phyloP scores from a whole-genome alignment of 2,888 invertebrate genomes.

The Eudasyphora cyanicolor region DNA sequence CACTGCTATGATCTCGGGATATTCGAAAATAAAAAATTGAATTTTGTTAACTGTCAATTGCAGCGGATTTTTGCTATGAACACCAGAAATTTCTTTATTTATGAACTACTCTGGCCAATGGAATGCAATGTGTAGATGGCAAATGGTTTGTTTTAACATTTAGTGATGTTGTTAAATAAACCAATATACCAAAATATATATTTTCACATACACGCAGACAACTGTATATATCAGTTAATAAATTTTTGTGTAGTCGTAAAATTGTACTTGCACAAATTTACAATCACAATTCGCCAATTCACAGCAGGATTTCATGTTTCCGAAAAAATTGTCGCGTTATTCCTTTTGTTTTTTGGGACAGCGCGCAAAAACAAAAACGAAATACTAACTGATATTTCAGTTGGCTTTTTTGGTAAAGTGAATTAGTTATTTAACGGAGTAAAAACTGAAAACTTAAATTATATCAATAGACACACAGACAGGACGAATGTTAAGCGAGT shows the following conservation, averaged over 20 bases:
- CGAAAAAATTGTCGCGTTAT: background rate
- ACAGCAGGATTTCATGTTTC: constrained; percentile 31
- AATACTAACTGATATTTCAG: too few relatives aligned
- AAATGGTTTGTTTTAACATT: constrained; percentile 26
- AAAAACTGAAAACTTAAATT: constrained; percentile 1
- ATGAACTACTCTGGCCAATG: background rate
- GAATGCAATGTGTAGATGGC: background rate
- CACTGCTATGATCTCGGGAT: background rate
- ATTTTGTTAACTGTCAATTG: constrained; percentile 51
- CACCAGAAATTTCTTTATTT: constrained; percentile 23
- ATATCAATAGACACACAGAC: background rate
- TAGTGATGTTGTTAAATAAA: constrained; percentile 14
- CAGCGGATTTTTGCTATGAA: background rate
- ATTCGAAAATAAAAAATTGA: constrained; percentile 34
- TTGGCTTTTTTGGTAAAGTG: constrained; percentile 8
- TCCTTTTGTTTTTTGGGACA: background rate
- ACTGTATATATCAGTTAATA: too few relatives aligned
- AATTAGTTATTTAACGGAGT: constrained; percentile 25
- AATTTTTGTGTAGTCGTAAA: background rate
- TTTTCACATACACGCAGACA: background rate
- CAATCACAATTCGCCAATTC: constrained; percentile 13
- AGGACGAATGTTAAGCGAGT: background rate
- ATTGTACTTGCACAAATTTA: background rate
- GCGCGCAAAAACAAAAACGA: too few relatives aligned
- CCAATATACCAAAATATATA: background rate